Evolutionary conservation across 2,888 invertebrate species (phyloP), one percentile per base, ranked within the genome.

Genomic region (Aspidiotus destructor): DNA sequence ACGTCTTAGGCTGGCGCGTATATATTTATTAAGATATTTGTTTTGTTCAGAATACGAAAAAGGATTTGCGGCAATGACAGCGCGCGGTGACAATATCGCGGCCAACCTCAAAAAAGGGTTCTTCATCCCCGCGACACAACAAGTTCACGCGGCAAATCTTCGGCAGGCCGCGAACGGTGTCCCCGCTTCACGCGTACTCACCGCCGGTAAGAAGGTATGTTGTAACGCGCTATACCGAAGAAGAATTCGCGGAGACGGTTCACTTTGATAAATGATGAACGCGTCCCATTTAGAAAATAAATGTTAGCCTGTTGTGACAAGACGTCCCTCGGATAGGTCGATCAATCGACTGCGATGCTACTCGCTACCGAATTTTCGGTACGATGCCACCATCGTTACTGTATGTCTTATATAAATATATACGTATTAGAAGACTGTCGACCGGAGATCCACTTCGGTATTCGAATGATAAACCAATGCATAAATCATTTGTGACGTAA

Each of bases 241-340:
- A 48, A 55, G 63, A 53, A 44, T 62, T 62, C 52, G 62, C 44
- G 53, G 28, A 28, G 41, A 54, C 63, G 67, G 67, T 48, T 67
- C 58, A 58, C 67, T 67, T 67, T 67, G 67, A 67, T 67, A 67
- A 67, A 67, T 67, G 67, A 67, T 52, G 67, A 67, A 67, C 48
- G 60, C 58, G 58, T 67, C 67, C 67, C 67, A 67, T 67, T 67
- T 67, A 58, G 67, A 67, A 67, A 67, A 67, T 67, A 60, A 67
- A 67, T 67, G 67, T 67, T 67, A 58, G 67, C 67, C 67, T 67
- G 67, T 67, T 67, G 67, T 67, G 67, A 67, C 67, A 67, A 67
- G 67, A 67, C 60, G 67, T 67, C 67, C 67, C 58, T 42, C 41
- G 67, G 60, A 67, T 67, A 67, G 67, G 58, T 67, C 67, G 67